These are phyloP conservation scores for Calliphora vomitoria DNA, from an alignment of 2,888 invertebrate genomes.

Conservation along the genomic window DNA sequence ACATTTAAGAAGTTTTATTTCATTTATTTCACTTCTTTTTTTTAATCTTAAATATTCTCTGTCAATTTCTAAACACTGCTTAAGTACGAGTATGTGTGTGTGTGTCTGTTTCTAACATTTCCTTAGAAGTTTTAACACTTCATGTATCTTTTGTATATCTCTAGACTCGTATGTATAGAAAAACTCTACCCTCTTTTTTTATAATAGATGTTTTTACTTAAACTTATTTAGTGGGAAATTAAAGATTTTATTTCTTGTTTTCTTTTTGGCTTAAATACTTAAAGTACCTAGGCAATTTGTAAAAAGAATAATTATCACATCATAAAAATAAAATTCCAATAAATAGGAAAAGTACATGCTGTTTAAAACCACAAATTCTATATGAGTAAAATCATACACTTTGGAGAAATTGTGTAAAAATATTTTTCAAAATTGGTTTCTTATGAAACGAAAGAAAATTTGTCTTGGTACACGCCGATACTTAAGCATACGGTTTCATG, in stretches of 20 bases:
- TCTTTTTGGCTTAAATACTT: background rate
- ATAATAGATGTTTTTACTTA: background rate
- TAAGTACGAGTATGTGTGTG: background rate
- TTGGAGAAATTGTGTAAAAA: too few species aligned
- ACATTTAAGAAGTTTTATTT: slow-evolving; percentile 13
- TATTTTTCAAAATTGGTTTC: too few species aligned
- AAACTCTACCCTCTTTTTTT: background rate
- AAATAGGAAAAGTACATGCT: background rate
- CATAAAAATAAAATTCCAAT: background rate
- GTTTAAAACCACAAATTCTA: background rate
- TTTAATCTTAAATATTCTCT: background rate
- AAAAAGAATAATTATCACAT: slow-evolving; percentile 8
- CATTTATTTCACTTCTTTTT: background rate
- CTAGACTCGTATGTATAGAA: too few species aligned
- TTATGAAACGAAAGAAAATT: too few species aligned
- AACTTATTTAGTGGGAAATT: background rate
- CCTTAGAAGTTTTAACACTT: slow-evolving; percentile 18
- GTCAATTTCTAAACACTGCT: slow-evolving; percentile 5
- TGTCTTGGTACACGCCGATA: too few species aligned
- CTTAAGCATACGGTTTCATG: too few species aligned
- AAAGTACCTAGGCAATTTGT: background rate
- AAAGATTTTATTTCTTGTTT: slow-evolving; percentile 9
- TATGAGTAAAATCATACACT: too few species aligned
- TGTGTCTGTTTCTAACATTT: slow-evolving; percentile 3
- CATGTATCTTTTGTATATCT: background rate